Evolutionary conservation across 2,888 invertebrate species (phyloP), one percentile per base, ranked within the genome.

Genomic region (Andrena camellia): DNA sequence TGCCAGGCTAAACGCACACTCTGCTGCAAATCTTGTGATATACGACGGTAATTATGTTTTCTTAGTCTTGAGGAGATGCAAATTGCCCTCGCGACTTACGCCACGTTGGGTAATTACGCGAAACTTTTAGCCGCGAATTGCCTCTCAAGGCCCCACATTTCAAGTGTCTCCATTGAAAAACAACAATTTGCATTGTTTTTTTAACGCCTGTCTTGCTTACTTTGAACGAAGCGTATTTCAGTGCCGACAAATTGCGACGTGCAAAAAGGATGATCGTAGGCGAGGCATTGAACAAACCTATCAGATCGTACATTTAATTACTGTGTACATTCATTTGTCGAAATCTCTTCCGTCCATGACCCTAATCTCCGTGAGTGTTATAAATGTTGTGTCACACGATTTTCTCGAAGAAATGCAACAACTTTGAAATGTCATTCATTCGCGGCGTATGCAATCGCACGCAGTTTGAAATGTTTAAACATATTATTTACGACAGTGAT

Each of bases 11-110:
- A 42, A 48, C 42, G 23, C 29, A 42, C 42, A 42, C 42, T n/a
- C 33, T 29, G 20, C 33, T 23, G 29, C 60, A 50, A 68, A 68
- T 75, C 59, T n/a, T 1, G 31, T 48, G 59, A 72, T 72, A 50
- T 64, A 72, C 66, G 59, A 64, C 31, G 54, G 70, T 68, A 64
- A 63, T 77, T 70, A 31, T 26, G 33, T 76, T 76, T 63, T 52
- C 57, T 54, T 70, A 68, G 54, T 57, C 63, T 6, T 29, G 54
- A 2, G 13, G 33, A 35, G 62, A 76, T 70, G 76, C 54, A 71
- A 70, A 77, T 77, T 63, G 23, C 31, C 33, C 42, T 17, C 20
- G 42, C n/a, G 52, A 33, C 26, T 69, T 23, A 23, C 26, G 35
- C 29, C 29, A 20, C 29, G 17, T 17, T 29, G 29, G 33, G 68